Evolutionary conservation across 2,797 vertebrate genomes (phyloP), one percentile per base, ranked within the genome.

Genomic region (Adelosebastes latens): DNA sequence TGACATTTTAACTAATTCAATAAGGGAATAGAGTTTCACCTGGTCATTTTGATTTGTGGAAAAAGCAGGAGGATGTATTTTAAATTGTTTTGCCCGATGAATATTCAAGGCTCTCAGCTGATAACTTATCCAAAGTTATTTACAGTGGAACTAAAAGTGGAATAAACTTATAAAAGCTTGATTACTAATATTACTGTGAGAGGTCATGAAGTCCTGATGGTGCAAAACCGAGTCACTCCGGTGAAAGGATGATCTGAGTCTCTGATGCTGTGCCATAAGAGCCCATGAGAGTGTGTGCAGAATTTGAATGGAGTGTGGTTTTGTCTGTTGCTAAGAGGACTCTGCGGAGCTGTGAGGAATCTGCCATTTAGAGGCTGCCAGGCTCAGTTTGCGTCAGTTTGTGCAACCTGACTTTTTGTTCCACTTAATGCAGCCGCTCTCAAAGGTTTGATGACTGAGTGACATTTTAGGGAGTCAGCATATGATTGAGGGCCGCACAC

Each of bases 291-390:
- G 53, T 59, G 91, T 90, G 92, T 14, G 71, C 62, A 68, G 93
- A 89, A 91, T 94, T 18, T 85, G 72, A 95, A 94, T 90, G 76
- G 49, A 32, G 70, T 14, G 64, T 29, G 78, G 77, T 86, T 91
- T 94, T 94, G 93, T 93, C 18, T 67, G 94, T 94, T 93, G 93
- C 94, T 92, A 91, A 82, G 94, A 84, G 79, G 84, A 77, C 46
- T 74, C 62, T 10, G 77, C 82, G 67, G 61, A 60, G 56, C 84
- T 18, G 78, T 3, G 66, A 89, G 81, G 92, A 95, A 95, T 94
- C 89, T 89, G 82, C 74, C 82, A 61, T 24, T 53, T 18, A 27
- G 14, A 12, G 2, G 60, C 53, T 42, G 68, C 79, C 74, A 25
- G 66, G 13, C 68, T 83, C 70, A 0, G 75, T 42, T n/a, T 42